Evolutionary conservation across 2,888 invertebrate genomes (phyloP).

Genomic region (Melinopterus prodromus): DNA sequence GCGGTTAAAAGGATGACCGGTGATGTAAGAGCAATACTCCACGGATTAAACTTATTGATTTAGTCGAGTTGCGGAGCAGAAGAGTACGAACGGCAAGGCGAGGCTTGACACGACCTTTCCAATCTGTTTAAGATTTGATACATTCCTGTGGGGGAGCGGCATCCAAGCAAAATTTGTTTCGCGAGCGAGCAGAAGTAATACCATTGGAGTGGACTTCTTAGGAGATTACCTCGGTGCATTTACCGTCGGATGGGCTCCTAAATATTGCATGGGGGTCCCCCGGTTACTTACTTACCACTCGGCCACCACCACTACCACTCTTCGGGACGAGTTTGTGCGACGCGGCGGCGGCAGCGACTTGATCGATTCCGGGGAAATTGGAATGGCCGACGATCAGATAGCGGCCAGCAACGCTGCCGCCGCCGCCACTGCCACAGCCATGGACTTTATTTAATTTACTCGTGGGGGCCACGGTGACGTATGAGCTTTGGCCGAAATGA

Average conservation of each 20-base stretch:
- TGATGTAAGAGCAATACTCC: too few relatives aligned
- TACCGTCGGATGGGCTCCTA: slow-evolving; percentile 24
- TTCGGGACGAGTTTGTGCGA: slow-evolving; percentile 42
- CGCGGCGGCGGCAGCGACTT: slow-evolving; percentile 44
- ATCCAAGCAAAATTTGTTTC: background rate
- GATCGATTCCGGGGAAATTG: slow-evolving; percentile 55
- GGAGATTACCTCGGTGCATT: slow-evolving; percentile 28
- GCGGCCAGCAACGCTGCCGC: slow-evolving; percentile 17
- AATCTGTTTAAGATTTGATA: slow-evolving; percentile 4
- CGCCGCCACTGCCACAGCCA: slow-evolving; percentile 36
- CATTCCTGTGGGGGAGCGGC: background rate
- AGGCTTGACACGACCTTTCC: background rate
- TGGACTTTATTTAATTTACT: slow-evolving; percentile 59
- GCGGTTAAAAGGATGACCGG: too few relatives aligned
- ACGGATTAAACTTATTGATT: background rate
- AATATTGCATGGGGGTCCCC: slow-evolving; percentile 29
- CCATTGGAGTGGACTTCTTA: slow-evolving; percentile 21
- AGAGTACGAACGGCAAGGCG: background rate
- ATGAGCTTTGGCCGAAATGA: slow-evolving; percentile 57
- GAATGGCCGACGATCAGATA: slow-evolving; percentile 57
- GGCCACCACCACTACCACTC: background rate
- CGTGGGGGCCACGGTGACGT: slow-evolving; percentile 54
- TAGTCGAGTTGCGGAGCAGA: background rate
- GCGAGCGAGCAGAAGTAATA: slow-evolving; percentile 19
- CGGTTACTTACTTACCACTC: slow-evolving; percentile 32